Evolutionary conservation across 1,140 invertebrate species (phyloP), one percentile per base, ranked within the genome.

Genomic region (Cyclargus thomasi): DNA sequence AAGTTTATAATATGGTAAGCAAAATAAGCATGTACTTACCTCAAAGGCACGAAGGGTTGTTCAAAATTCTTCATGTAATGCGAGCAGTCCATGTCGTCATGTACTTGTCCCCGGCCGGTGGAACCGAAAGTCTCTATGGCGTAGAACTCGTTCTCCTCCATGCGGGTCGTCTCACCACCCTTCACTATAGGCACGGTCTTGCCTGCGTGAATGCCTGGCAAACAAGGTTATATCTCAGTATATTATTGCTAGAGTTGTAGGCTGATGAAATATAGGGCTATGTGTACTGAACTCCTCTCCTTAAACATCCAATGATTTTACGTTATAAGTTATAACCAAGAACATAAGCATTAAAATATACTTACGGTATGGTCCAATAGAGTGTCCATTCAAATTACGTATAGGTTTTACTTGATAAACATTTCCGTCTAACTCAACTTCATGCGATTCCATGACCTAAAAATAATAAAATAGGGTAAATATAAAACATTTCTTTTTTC

Each of bases 21-120:
- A n/a, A n/a, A 47, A 69, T 16, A n/a, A 29, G 1, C 21, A 62
- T 62, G 16, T 11, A n/a, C n/a, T 81, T 81, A 94, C 92, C 93
- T 91, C 53, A 99, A 86, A 65, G 97, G 97, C 55, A 98, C 96
- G 91, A 96, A 98, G 69, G 96, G 95, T 85, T 95, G 94, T 78
- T 99, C 98, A 90, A 97, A 99, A 84, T 99, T 98, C 89, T 99
- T 99, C 99, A 99, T 99, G 82, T 99, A 99, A 92, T 99, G 99
- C 35, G 98, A 99, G 71, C 96, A 97, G 81, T 99, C 99, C 96
- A 99, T 98, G 85, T 99, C 99, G 88, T 99, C 98, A 86, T 99
- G 97, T 1, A 99, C 98, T 65, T 97, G 92, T 14, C 99, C 99
- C 72, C 96, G 95, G 3, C 99, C 99, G 14, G 99, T 99, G 2